phyloP scores from a whole-genome alignment of 2,797 vertebrate genomes.

The Melanotaenia parkinsoni region DNA sequence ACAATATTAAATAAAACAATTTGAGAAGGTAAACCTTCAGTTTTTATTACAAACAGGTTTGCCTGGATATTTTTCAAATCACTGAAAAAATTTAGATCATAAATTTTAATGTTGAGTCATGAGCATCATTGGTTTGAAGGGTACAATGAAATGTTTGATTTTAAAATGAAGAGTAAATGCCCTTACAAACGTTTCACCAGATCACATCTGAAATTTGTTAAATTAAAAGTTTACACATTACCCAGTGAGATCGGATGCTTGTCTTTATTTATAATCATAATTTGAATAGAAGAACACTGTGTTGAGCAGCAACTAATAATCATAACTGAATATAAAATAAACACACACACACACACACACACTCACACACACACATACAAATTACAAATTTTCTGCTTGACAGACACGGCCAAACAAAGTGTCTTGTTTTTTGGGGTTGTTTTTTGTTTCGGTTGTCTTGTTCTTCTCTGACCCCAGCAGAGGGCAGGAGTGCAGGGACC shows the following conservation, averaged over 20 bases:
- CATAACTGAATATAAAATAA: not conserved
- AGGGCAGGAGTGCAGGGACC: conserved; percentile 74
- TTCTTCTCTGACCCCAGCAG: conserved; percentile 70
- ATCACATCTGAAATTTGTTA: not conserved
- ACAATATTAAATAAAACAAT: not conserved
- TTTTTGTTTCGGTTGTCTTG: conserved; percentile 6
- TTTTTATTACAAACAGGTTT: not conserved
- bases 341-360: not conserved
- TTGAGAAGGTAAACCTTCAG: not conserved
- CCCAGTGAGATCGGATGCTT: not conserved
- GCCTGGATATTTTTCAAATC: not conserved
- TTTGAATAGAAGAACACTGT: not conserved
- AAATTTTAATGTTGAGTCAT: not conserved
- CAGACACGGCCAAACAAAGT: not conserved
- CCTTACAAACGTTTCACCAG: not conserved
- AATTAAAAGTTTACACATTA: not conserved
- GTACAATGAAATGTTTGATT: not conserved
- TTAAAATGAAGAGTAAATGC: too few relatives aligned
- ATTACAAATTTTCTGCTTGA: not conserved
- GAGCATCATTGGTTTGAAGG: not conserved
- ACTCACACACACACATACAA: not conserved
- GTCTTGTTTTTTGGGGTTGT: not conserved
- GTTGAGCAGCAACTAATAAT: not conserved
- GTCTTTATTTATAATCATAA: not conserved
- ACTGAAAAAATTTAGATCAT: not conserved